These are phyloP conservation scores for Xenopus laevis DNA, from an alignment of 2,113 vertebrate genomes.

Conservation along the genomic window DNA sequence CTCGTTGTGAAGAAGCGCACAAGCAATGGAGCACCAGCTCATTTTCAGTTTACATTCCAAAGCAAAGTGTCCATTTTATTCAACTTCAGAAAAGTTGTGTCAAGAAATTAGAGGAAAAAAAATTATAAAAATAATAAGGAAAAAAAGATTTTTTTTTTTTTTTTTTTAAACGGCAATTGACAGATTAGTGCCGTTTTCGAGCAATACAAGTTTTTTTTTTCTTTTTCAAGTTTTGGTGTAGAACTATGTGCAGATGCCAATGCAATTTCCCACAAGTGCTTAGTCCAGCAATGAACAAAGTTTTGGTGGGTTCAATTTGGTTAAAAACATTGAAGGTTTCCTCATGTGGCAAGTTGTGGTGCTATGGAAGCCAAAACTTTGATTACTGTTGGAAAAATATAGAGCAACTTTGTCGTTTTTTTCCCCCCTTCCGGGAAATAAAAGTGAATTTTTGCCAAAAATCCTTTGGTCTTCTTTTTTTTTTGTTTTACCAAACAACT, in stretches of 20 bases:
- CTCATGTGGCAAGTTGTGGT: slow-evolving; percentile 54
- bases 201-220: slow-evolving; percentile 52
- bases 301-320: slow-evolving; percentile 61
- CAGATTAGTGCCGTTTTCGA: slow-evolving; percentile 57
- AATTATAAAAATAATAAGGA: slow-evolving; percentile 10
- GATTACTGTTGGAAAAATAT: slow-evolving; percentile 55
- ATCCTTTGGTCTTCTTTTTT: slow-evolving; percentile 71
- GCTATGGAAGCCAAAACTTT: slow-evolving; percentile 56
- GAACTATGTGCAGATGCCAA: slow-evolving; percentile 57
- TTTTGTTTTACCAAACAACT: slow-evolving; percentile 55
- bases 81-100: neutral
- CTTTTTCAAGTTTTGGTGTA: slow-evolving; percentile 72
- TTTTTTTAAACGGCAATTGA: slow-evolving; percentile 44
- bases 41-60: slow-evolving; percentile 63
- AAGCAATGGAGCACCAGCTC: slow-evolving; percentile 57
- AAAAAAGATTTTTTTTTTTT: slow-evolving; percentile 14
- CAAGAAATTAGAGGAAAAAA: slow-evolving; percentile 47
- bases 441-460: slow-evolving; percentile 59
- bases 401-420: slow-evolving; percentile 57
- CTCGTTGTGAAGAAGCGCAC: neutral
- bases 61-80: slow-evolving; percentile 58
- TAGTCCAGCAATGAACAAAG: slow-evolving; percentile 56
- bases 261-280: slow-evolving; percentile 52
- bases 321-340: slow-evolving; percentile 53
- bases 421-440: slow-evolving; percentile 49